Evolutionary conservation across 2,888 invertebrate genomes (phyloP).

Genomic region (Diabrotica balteata): DNA sequence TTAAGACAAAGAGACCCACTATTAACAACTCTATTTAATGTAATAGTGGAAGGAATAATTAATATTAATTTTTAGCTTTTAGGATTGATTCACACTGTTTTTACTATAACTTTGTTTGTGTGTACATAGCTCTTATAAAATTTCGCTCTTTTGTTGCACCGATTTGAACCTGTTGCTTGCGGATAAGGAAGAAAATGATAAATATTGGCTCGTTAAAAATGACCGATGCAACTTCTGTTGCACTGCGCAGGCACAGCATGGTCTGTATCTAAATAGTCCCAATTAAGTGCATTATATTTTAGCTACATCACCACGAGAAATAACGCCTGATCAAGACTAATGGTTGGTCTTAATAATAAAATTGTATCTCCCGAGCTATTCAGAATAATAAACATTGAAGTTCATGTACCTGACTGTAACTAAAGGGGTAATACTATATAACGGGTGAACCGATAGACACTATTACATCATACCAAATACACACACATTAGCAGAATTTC

Average conservation of each 20-base stretch:
- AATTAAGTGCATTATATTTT: constrained; percentile 31
- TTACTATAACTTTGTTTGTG: too few relatives aligned
- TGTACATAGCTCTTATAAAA: not conserved
- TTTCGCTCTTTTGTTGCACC: constrained; percentile 5
- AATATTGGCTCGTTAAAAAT: constrained; percentile 27
- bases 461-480: too few relatives aligned
- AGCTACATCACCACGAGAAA: constrained; percentile 30
- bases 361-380: constrained; percentile 15
- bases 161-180: constrained; percentile 2
- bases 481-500: too few relatives aligned
- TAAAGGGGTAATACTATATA: not conserved
- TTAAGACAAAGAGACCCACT: too few relatives aligned
- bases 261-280: constrained; percentile 27
- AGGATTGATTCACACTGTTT: too few relatives aligned
- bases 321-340: constrained; percentile 32
- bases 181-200: constrained; percentile 18
- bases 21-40: too few relatives aligned
- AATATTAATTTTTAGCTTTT: too few relatives aligned
- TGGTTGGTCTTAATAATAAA: constrained; percentile 23
- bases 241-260: constrained; percentile 27
- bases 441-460: too few relatives aligned
- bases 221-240: constrained; percentile 28
- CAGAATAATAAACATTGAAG: too few relatives aligned
- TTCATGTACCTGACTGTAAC: not conserved
- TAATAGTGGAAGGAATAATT: too few relatives aligned